These are phyloP conservation scores for Nomada ferruginata DNA, from an alignment of 2,888 invertebrate species.

Conservation along the genomic window DNA sequence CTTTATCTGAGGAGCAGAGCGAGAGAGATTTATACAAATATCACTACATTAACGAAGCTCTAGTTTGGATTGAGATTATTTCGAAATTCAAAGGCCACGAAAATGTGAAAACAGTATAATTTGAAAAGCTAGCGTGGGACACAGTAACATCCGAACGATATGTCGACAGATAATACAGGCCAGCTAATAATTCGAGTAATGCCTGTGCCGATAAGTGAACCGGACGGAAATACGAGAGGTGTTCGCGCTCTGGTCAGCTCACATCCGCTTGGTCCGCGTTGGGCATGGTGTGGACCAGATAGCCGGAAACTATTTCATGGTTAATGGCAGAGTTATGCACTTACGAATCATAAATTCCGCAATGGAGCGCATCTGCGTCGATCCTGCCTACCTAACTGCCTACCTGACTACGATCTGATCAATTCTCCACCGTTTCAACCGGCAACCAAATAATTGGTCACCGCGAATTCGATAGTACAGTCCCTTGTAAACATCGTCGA, in stretches of 20 bases:
- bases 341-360: slow-evolving; percentile 77
- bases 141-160: slow-evolving; percentile 17
- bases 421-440: slow-evolving; percentile 46
- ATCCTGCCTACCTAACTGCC: slow-evolving; percentile 49
- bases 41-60: no score
- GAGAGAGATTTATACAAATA: no score
- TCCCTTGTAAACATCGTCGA: slow-evolving; percentile 20
- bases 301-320: slow-evolving; percentile 78
- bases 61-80: no score
- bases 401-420: slow-evolving; percentile 61
- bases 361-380: slow-evolving; percentile 67
- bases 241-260: slow-evolving; percentile 35
- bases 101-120: neutral
- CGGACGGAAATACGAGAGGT: slow-evolving; percentile 67
- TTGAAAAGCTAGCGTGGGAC: neutral
- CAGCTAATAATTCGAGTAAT: slow-evolving; percentile 69
- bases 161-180: slow-evolving; percentile 38
- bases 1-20: no score
- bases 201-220: slow-evolving; percentile 67
- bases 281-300: slow-evolving; percentile 66
- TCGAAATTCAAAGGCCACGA: neutral
- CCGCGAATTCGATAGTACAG: slow-evolving; percentile 7
- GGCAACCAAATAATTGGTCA: slow-evolving; percentile 55
- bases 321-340: slow-evolving; percentile 78
- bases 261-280: slow-evolving; percentile 52